Base-by-base conservation (phyloP, 37 sponge, comb jelly and placozoan species). In the Axinella damicornis region DNA sequence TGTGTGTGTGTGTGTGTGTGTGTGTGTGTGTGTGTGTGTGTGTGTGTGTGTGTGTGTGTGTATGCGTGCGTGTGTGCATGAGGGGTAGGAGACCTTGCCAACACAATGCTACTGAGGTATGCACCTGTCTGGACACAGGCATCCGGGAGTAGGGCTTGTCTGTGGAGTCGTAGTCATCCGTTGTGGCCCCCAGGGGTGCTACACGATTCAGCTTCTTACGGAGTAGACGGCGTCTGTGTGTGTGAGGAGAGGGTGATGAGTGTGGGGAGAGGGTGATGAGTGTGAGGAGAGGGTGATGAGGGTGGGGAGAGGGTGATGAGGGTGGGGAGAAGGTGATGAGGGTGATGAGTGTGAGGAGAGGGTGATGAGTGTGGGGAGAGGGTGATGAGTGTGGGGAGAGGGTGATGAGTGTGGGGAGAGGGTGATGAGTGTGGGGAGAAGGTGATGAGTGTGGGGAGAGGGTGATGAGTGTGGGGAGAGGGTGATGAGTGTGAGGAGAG, bases 91-190 rank as follows among this genome's bases (percentile, higher is more conserved):
- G n/a, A n/a, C n/a, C n/a, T n/a, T n/a, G n/a, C n/a, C n/a, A n/a
- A n/a, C n/a, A n/a, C n/a, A n/a, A n/a, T n/a, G n/a, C n/a, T n/a
- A 24, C 64, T 2, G 27, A 28, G 24, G 27, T 28, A 62, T 62
- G 64, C 1, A 25, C 17, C 67, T 66, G 67, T 24, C 67, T 66
- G 30, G 67, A 66, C 28, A 24, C 1, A 25, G 67, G 67, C 24
- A 46, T 46, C 18, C 30, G 19, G 40, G 40, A 21, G 28, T 58
- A 60, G 12, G 65, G 64, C 0, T 17, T 6, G 62, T 71, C 82
- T 21, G 71, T 60, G 0, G 82, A 82, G 72, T 82, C 59, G 28
- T 82, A 82, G 40, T 37, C 62, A 55, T 82, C 82, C 15, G 82
- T 81, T 2, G 55, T 36, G 17, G 11, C 39, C 21, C 33, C 40